A percentile compares a stretch with the other conserved stretches of the same genome.
phyloP scores from a whole-genome alignment of 1,140 invertebrate species.

The Diploscapter pachys region DNA sequence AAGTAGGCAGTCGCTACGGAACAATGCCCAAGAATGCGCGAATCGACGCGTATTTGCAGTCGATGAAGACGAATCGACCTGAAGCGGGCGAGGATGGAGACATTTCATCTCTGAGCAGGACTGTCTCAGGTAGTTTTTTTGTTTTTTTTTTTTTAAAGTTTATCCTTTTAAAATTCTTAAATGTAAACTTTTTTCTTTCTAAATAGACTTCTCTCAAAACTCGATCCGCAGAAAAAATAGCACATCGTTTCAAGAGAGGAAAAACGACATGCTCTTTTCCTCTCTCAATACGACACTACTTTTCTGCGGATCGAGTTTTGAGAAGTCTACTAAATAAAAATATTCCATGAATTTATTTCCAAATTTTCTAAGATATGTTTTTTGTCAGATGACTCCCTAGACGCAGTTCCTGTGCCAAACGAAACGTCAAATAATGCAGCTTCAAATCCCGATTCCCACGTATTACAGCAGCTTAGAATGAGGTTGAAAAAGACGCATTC shows the following conservation, averaged over 20 bases:
- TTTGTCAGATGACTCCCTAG: constrained; percentile 47
- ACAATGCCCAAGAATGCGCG: constrained; percentile 87
- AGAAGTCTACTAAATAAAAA: not conserved
- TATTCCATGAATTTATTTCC: not conserved
- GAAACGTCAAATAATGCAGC: not conserved
- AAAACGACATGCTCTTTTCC: no score
- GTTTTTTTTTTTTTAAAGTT: no score
- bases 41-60: constrained; percentile 90
- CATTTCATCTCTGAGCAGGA: constrained; percentile 9
- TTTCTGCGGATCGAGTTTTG: no score
- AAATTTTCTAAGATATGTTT: not conserved
- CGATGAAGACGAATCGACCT: constrained; percentile 62
- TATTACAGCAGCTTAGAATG: constrained; percentile 16
- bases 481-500: constrained; percentile 29
- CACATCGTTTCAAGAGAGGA: no score
- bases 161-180: no score
- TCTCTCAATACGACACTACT: no score
- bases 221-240: not conserved
- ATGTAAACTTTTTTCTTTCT: not conserved
- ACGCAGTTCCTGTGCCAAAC: constrained; percentile 37
- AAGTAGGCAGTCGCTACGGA: constrained; percentile 87
- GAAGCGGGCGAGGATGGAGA: constrained; percentile 10
- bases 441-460: constrained; percentile 4
- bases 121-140: not conserved
- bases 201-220: not conserved